Percentiles rank a stretch among this genome's conserved stretches.
These are phyloP conservation scores for Watsonalla binaria DNA, from an alignment of 2,888 invertebrate genomes.

Conservation along the genomic window DNA sequence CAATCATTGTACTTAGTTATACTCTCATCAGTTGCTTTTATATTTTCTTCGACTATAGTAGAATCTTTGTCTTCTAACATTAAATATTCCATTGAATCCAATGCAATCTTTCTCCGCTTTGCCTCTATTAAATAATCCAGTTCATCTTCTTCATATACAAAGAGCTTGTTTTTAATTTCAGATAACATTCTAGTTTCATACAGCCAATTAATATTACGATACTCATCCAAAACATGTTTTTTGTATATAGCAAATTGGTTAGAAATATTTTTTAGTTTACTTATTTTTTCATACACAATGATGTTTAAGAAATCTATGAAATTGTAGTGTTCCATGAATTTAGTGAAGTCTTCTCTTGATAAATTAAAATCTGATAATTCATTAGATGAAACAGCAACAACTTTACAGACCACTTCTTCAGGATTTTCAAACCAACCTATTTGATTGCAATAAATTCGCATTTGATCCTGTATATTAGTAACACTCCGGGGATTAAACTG, in stretches of 20 bases:
- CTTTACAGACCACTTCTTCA: conserved; percentile 69
- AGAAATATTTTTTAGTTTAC: conserved; percentile 60
- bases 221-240: conserved; percentile 70
- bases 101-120: conserved; percentile 64
- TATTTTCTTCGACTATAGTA: conserved; percentile 54
- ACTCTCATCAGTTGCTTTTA: conserved; percentile 47
- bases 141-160: conserved; percentile 56
- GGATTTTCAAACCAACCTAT: conserved; percentile 70
- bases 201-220: conserved; percentile 79
- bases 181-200: conserved; percentile 56
- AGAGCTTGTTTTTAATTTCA: conserved; percentile 56
- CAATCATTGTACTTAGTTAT: conserved; percentile 53
- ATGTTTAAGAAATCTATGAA: conserved; percentile 77
- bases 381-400: conserved; percentile 61
- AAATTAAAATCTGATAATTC: conserved; percentile 57
- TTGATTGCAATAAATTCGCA: conserved; percentile 71
- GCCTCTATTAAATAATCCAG: conserved; percentile 53
- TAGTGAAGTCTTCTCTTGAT: conserved; percentile 49
- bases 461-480: conserved; percentile 60
- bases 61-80: conserved; percentile 61
- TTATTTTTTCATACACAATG: conserved; percentile 76
- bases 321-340: conserved; percentile 61
- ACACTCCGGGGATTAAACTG: conserved; percentile 65
- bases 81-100: conserved; percentile 56
- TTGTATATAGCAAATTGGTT: conserved; percentile 78